Percentiles rank a stretch among this genome's conserved stretches.
These are phyloP conservation scores for Alviniconcha marisindica DNA, from an alignment of 1,140 invertebrate species.

Conservation along the genomic window DNA sequence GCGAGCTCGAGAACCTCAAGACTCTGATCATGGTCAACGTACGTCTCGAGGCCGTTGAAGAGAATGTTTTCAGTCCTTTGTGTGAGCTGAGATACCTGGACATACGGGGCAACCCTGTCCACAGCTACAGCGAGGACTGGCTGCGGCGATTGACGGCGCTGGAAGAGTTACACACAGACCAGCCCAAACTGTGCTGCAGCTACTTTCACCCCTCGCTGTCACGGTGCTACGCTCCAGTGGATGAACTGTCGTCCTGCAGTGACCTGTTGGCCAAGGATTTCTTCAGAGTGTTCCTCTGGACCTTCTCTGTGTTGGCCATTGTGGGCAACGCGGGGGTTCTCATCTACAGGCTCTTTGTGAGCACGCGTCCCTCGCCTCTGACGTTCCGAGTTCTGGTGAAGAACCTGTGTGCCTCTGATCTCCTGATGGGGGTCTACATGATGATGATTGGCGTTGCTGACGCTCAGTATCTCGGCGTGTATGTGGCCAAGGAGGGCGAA, in stretches of 20 bases:
- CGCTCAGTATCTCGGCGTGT: conserved; percentile 55
- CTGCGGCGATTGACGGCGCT: conserved; percentile 44
- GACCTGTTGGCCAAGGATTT: conserved; percentile 45
- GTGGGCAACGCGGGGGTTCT: conserved; percentile 55
- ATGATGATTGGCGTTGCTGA: conserved; percentile 64
- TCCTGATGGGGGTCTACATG: conserved; percentile 68
- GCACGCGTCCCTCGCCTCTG: conserved; percentile 26
- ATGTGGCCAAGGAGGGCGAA: conserved; percentile 51
- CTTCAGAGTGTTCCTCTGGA: conserved; percentile 52
- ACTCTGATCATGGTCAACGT: conserved; percentile 36
- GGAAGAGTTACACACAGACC: conserved; percentile 40
- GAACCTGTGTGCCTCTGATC: conserved; percentile 60
- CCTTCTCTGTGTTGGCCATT: conserved; percentile 47
- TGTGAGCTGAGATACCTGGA: conserved; percentile 34
- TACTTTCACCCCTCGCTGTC: conserved; percentile 29
- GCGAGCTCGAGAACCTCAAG: conserved; percentile 34
- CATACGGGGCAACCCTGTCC: conserved; percentile 39
- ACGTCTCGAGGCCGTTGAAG: conserved; percentile 2
- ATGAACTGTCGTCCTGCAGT: conserved; percentile 55
- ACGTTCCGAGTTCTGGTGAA: conserved; percentile 51
- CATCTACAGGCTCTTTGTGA: conserved; percentile 37
- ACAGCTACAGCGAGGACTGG: conserved; percentile 18
- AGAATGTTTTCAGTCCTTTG: conserved; percentile 26
- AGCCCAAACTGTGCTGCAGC: conserved; percentile 51
- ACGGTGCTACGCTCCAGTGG: conserved; percentile 46